Base-by-base conservation (phyloP, 2,888 invertebrate genomes). In the Stenodema calcarata region DNA sequence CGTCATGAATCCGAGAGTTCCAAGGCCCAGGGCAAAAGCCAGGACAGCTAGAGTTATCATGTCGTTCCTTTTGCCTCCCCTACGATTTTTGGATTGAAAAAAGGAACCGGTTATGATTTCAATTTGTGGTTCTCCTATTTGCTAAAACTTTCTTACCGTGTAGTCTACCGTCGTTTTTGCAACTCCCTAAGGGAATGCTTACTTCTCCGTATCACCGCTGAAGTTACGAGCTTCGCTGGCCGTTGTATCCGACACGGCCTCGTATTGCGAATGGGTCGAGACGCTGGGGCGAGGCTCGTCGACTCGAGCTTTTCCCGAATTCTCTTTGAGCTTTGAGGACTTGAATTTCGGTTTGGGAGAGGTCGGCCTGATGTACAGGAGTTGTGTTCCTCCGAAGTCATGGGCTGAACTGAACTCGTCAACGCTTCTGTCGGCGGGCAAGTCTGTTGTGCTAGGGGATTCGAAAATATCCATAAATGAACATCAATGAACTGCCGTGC, bases 1-100 rank as follows among this genome's bases (percentile, higher is more conserved):
- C n/a, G 54, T 80, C 80, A 80, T 80, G 47, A 47, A 80, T n/a
- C 80, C 80, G 0, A 80, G 35, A 0, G 80, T 80, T 1, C 80
- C 80, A 9, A 80, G 28, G 3, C 80, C 80, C 47, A 80, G n/a
- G 30, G 80, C 54, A 11, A 80, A 30, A 0, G 80, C 80, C 2
- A 80, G 11, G 0, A 54, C 28, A 16, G 80, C 54, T 30, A 80
- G 54, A 4, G 80, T 80, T n/a, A 47, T 11, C 54, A 47, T 80
- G 30, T 80, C 80, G 35, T 80, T 80, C 54, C 80, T 80, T 35
- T 54, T 80, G 12, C 78, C 78, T 1, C 16, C 6, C 18, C 41
- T 73, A 28, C 0, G 12, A 14, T 27, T 14, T 11, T 23, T 16
- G 1, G 50, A 16, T 0, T n/a, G n/a, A n/a, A 7, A 7, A 14